Evolutionary conservation across 1,140 invertebrate species (phyloP), one percentile per base, ranked within the genome.

Genomic region (Nylanderia fulva): DNA sequence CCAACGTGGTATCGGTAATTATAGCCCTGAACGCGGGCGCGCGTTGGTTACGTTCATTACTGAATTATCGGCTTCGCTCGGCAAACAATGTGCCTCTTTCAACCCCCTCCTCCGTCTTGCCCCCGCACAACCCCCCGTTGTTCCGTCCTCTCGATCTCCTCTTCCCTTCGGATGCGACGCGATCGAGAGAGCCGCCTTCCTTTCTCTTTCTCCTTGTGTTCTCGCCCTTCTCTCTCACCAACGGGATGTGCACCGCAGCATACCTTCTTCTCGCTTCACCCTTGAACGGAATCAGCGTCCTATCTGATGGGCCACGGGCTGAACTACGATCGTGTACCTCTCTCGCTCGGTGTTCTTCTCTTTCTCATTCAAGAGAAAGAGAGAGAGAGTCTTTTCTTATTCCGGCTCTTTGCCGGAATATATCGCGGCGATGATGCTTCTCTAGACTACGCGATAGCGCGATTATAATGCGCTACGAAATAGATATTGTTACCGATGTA

Each of bases 1-100:
- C 94, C 93, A 91, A 92, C 92, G 91, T 94, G 93, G 92, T 94
- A 94, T 94, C 94, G 92, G 93, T 94, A 94, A 94, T 94, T 94
- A 94, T 94, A 94, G 93, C 92, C 91, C 93, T 94, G 93, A 91
- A 93, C 92, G 90, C 91, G 91, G 90, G 91, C 93, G 92, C 93
- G 92, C 93, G 92, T 94, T 91, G 92, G 91, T 94, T 94, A 93
- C 93, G 93, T 94, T 94, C 94, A 94, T 94, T 94, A 94, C 93
- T 94, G 94, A 94, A 94, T 94, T 94, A 94, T 94, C 94, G 94
- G 93, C 93, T 92, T 88, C 85, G 90, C 91, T 93, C 88, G 89
- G 92, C 93, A 94, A 94, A 94, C 93, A 94, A 94, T 94, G 91
- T 92, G 86, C 89, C 88, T 91, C 90, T 92, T 92, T 91, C 92